A percentile compares a stretch with the other conserved stretches of the same genome.
These are phyloP conservation scores for Andrena bucephala DNA, from an alignment of 2,888 invertebrate species.

Conservation along the genomic window DNA sequence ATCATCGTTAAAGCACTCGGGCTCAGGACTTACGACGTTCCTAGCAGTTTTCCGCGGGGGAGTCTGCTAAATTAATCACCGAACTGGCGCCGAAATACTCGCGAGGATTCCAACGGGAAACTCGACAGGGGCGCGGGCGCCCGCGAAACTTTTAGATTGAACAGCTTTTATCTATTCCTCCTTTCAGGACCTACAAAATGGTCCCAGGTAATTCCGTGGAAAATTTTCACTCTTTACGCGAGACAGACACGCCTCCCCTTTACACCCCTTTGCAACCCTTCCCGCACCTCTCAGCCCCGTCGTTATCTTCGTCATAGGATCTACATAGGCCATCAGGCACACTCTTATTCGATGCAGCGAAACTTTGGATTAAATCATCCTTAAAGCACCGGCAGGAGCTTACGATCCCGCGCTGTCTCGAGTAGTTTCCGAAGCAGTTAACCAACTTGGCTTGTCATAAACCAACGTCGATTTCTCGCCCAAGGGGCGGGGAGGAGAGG, in stretches of 20 bases:
- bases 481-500: too few relatives aligned
- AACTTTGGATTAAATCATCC: conserved; percentile 73
- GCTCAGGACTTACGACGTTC: conserved; percentile 49
- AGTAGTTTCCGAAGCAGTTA: conserved; percentile 56
- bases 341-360: conserved; percentile 46
- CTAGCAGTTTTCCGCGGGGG: conserved; percentile 41
- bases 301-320: background rate
- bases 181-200: conserved; percentile 29
- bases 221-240: conserved; percentile 24
- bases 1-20: conserved; percentile 64
- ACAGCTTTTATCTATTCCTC: conserved; percentile 52
- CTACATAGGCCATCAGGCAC: conserved; percentile 4
- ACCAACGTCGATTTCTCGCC: conserved; percentile 57
- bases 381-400: conserved; percentile 66
- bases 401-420: conserved; percentile 57
- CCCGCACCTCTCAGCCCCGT: background rate
- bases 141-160: conserved; percentile 59
- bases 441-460: conserved; percentile 55
- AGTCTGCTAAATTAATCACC: conserved; percentile 61
- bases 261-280: too few relatives aligned
- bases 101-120: conserved; percentile 31
- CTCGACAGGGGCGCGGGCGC: background rate
- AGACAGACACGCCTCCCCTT: background rate
- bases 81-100: conserved; percentile 55
- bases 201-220: conserved; percentile 17